phyloP scores from a whole-genome alignment of 2,113 vertebrate genomes.

The Uria aalge region DNA sequence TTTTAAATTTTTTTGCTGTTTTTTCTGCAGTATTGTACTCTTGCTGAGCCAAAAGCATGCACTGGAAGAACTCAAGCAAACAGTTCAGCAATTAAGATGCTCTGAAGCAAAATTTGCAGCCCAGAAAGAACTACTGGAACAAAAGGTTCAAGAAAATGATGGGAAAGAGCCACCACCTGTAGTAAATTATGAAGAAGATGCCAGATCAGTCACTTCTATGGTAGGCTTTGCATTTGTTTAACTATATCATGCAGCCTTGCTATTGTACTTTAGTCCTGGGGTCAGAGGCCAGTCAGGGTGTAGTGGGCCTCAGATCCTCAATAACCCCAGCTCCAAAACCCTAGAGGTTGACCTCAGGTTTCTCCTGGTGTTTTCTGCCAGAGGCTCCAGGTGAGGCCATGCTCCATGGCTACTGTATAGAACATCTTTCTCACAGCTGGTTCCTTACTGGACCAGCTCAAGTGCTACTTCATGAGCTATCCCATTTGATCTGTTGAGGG shows the following conservation, averaged over 20 bases:
- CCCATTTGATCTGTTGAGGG: background rate
- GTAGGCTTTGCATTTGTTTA: conserved; percentile 61
- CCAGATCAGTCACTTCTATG: conserved; percentile 87
- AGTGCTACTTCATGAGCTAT: background rate
- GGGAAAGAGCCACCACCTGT: conserved; percentile 84
- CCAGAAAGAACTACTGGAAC: conserved; percentile 86
- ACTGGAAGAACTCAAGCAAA: conserved; percentile 86
- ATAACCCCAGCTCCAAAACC: background rate
- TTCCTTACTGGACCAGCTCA: background rate
- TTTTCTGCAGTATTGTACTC: conserved; percentile 77
- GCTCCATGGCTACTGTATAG: background rate
- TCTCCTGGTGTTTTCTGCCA: background rate
- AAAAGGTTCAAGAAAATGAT: conserved; percentile 85
- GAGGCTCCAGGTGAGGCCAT: background rate
- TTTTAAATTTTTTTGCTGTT: background rate
- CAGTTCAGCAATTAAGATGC: conserved; percentile 84
- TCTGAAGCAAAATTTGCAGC: conserved; percentile 83
- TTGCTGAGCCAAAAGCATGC: conserved; percentile 87
- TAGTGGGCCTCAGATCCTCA: background rate
- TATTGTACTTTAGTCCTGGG: background rate
- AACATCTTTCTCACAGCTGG: background rate
- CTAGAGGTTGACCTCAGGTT: background rate
- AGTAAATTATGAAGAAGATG: conserved; percentile 91
- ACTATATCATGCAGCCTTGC: background rate
- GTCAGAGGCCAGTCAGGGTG: background rate